These are phyloP conservation scores for Delia radicum DNA, from an alignment of 1,140 invertebrate genomes.

Conservation along the genomic window DNA sequence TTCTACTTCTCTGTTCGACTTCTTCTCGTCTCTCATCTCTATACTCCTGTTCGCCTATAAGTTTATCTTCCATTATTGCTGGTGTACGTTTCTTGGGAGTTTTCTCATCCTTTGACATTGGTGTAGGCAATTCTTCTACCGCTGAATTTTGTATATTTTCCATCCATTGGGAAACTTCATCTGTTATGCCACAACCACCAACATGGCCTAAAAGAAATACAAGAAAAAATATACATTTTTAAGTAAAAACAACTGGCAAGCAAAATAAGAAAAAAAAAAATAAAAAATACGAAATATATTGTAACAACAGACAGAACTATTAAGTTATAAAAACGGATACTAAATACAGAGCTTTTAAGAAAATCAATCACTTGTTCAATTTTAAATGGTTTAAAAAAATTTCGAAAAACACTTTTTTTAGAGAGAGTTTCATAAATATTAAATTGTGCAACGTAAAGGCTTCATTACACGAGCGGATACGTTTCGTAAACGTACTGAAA, in stretches of 20 bases:
- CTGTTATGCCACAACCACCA: conserved; percentile 83
- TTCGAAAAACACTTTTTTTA: no score
- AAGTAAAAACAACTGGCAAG: conserved; percentile 1
- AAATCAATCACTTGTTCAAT: no score
- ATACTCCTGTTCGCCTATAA: conserved; percentile 1
- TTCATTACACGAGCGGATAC: no score
- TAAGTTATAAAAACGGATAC: neutral
- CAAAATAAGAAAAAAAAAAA: neutral
- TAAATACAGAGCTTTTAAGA: neutral
- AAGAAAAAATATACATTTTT: conserved; percentile 6
- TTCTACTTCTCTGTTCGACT: conserved; percentile 7
- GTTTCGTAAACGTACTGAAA: no score
- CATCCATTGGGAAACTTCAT: conserved; percentile 89
- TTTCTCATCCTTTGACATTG: conserved; percentile 53
- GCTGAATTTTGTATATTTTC: conserved; percentile 85
- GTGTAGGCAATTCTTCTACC: conserved; percentile 56
- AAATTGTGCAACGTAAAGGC: no score
- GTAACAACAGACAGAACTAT: neutral
- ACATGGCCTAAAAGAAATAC: conserved; percentile 64
- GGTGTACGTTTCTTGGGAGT: conserved; percentile 38
- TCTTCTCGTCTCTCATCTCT: conserved; percentile 22
- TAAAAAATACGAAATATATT: neutral
- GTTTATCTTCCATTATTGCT: conserved; percentile 13
- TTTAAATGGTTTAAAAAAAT: no score
- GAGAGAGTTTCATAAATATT: no score